These are phyloP conservation scores for Thunnus thynnus DNA, from an alignment of 2,113 vertebrate species.

Conservation along the genomic window DNA sequence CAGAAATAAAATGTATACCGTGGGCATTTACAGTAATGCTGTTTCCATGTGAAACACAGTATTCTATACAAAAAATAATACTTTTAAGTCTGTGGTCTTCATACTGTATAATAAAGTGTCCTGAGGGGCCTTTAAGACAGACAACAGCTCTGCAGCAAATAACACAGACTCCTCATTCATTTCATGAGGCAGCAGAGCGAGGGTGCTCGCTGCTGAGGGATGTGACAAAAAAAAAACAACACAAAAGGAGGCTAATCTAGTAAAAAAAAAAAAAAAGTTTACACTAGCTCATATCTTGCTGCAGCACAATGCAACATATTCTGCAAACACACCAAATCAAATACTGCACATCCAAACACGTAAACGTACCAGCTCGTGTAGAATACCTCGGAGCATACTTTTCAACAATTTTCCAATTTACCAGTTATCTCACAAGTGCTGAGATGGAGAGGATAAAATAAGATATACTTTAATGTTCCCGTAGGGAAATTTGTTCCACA, in stretches of 20 bases:
- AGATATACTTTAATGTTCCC: too few species aligned
- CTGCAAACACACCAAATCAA: background rate
- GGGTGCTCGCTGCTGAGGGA: background rate
- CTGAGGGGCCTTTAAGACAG: background rate
- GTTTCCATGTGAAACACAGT: background rate
- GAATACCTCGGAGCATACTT: background rate
- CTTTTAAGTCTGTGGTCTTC: background rate
- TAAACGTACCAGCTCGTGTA: background rate
- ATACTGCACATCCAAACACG: background rate
- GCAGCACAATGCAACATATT: background rate
- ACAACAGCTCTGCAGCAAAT: background rate
- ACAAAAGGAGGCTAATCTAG: background rate
- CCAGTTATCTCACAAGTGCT: background rate
- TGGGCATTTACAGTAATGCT: background rate
- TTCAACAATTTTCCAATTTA: background rate
- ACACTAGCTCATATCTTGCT: background rate
- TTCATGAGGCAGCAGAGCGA: background rate
- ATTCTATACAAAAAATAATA: background rate
- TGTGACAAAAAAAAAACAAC: background rate
- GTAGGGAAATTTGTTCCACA: too few species aligned
- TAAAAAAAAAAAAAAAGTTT: background rate
- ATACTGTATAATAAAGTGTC: too few species aligned
- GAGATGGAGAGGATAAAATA: too few species aligned
- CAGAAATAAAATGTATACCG: constrained; percentile 11
- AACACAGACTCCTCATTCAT: constrained; percentile 15